Evolutionary conservation across 30 jellyfish, hydroid and myxozoan genomes (phyloP), one percentile per base, ranked within the genome.

Genomic region (Turritopsis rubra): DNA sequence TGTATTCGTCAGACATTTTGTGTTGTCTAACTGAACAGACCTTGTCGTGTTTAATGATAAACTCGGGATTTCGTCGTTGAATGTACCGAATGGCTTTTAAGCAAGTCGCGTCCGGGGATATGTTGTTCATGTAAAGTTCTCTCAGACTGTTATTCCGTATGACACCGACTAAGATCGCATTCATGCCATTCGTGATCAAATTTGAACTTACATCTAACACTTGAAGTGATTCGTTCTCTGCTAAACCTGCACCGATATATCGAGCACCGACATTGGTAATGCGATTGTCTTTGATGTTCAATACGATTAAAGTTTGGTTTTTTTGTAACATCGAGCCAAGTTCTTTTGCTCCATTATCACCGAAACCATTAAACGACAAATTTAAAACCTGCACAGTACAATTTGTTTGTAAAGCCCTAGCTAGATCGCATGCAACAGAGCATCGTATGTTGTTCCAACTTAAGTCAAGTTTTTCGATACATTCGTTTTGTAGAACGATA

Each of bases 401-500:
- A 82, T 89, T 89, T 70, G 81, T 81, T 22, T 86, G 84, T 18
- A 89, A 79, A 7, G 89, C 89, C 16, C 81, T 81, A 0, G 94
- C 96, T 8, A 89, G 20, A 5, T 90, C 90, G 54, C 79, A 66
- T 16, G 94, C 94, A 20, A 91, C 94, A 0, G 85, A 83, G 86
- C 81, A 74, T 72, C 96, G 81, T 20, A 89, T 60, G 30, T 89
- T 93, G 65, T 89, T 89, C 96, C 96, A 89, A 68, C 96, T 89
- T 72, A 89, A 79, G 75, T 89, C 94, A 7, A 89, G 83, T 30
- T 81, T 80, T 53, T 73, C 52, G 5, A 89, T 60, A 19, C 83
- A 71, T 28, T 52, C 52, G 72, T 87, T 87, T 28, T 21, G 52
- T 8, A 85, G 68, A 1, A 89, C 53, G 20, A 88, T 88, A 70